These are phyloP conservation scores for Cosmia pyralina DNA, from an alignment of 2,888 invertebrate species.

Conservation along the genomic window DNA sequence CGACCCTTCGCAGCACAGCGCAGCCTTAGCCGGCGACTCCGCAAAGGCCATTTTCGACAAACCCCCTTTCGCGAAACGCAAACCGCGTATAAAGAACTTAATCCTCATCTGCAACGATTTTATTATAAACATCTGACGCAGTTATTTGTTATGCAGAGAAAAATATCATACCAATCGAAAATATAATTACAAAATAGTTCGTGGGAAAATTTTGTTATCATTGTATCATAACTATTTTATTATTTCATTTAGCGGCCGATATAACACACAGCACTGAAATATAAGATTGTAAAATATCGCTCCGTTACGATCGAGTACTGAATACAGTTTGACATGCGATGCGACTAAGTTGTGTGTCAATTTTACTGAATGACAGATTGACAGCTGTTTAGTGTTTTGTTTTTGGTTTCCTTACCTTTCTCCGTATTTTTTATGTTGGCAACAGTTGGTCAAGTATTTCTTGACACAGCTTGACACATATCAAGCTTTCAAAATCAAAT, in stretches of 20 bases:
- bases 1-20: constrained; percentile 82
- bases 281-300: constrained; percentile 52
- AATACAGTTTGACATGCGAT: constrained; percentile 59
- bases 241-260: constrained; percentile 65
- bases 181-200: constrained; percentile 85
- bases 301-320: constrained; percentile 56
- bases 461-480: too few species aligned
- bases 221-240: constrained; percentile 72
- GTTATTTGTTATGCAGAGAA: constrained; percentile 69
- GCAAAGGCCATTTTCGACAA: constrained; percentile 81
- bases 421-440: constrained; percentile 17
- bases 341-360: too few species aligned
- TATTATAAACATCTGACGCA: constrained; percentile 76
- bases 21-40: constrained; percentile 86
- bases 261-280: constrained; percentile 53
- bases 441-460: neutral
- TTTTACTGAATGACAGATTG: constrained; percentile 49
- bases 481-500: too few species aligned
- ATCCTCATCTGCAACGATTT: constrained; percentile 86
- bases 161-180: constrained; percentile 70
- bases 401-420: constrained; percentile 38
- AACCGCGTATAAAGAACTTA: constrained; percentile 81
- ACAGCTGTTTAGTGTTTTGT: constrained; percentile 62
- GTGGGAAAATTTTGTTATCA: constrained; percentile 79
- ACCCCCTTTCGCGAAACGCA: constrained; percentile 75